Evolutionary conservation across 2,888 invertebrate species (phyloP).

Genomic region (Isoperla grammatica): DNA sequence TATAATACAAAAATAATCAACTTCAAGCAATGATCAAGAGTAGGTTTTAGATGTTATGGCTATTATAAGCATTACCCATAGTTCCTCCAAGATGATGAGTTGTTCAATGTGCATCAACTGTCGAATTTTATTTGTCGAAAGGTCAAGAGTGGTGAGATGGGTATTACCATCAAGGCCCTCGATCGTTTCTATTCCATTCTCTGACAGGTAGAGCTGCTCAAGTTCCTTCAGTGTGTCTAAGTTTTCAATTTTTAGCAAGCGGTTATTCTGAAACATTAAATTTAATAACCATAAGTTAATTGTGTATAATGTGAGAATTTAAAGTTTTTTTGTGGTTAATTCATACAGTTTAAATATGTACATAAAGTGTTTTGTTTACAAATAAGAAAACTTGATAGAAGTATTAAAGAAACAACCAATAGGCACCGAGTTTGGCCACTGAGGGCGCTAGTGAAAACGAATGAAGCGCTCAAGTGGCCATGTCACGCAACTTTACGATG

Average conservation of each 20-base stretch:
- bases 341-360: neutral
- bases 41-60: too few species aligned
- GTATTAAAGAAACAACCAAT: too few species aligned
- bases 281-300: too few species aligned
- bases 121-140: constrained; percentile 82
- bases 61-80: constrained; percentile 97
- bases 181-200: constrained; percentile 80
- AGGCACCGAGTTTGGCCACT: too few species aligned
- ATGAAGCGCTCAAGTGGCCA: too few species aligned
- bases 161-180: constrained; percentile 68
- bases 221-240: constrained; percentile 66
- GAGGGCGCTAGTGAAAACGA: too few species aligned
- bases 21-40: too few species aligned
- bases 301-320: too few species aligned
- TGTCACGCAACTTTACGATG: too few species aligned
- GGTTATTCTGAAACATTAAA: constrained; percentile 63
- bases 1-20: too few species aligned
- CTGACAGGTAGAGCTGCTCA: constrained; percentile 86
- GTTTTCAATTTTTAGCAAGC: constrained; percentile 81
- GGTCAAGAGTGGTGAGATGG: constrained; percentile 77
- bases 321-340: too few species aligned
- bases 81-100: constrained; percentile 76
- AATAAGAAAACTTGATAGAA: too few species aligned
- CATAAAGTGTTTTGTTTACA: neutral
- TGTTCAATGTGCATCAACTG: constrained; percentile 71